A percentile compares a stretch with the other conserved stretches of the same genome.
phyloP scores from a whole-genome alignment of 2,797 vertebrate species.

The Neostethus bicornis region DNA sequence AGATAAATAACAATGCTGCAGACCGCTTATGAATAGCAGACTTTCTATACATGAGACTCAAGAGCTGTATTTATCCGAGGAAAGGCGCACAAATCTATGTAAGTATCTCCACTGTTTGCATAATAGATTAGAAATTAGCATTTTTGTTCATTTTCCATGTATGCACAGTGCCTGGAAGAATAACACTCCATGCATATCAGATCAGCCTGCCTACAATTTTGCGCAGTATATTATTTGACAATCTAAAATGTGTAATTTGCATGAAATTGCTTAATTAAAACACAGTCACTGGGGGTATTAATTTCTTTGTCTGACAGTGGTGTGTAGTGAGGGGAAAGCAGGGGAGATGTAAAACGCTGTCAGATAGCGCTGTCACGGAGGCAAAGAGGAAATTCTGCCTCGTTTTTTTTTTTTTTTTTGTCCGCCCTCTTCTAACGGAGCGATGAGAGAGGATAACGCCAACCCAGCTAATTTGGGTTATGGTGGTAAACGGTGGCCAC shows the following conservation, averaged over 20 bases:
- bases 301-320: slow-evolving; percentile 99
- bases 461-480: slow-evolving; percentile 93
- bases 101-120: slow-evolving; percentile 99
- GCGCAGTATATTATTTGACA: slow-evolving; percentile 99
- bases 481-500: slow-evolving; percentile 85
- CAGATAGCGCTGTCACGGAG: slow-evolving; percentile 97
- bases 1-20: slow-evolving; percentile 78
- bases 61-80: slow-evolving; percentile 91
- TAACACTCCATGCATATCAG: slow-evolving; percentile 99
- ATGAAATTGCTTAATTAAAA: slow-evolving; percentile 99
- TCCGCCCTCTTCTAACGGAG: slow-evolving; percentile 37
- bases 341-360: slow-evolving; percentile 98
- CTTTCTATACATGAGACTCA: slow-evolving; percentile 95
- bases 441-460: slow-evolving; percentile 87
- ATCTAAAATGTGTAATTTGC: slow-evolving; percentile 99
- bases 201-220: slow-evolving; percentile 99
- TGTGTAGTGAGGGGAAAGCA: slow-evolving; percentile 94
- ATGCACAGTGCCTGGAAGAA: slow-evolving; percentile 99
- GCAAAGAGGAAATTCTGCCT: slow-evolving; percentile 83
- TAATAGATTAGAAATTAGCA: slow-evolving; percentile 99
- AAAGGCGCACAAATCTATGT: slow-evolving; percentile 98
- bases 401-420: slow-evolving; percentile 16
- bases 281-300: slow-evolving; percentile 99
- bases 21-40: slow-evolving; percentile 76
- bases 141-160: slow-evolving; percentile 99